These are phyloP conservation scores for Merluccius polli DNA, from an alignment of 2,797 vertebrate species.

Conservation along the genomic window DNA sequence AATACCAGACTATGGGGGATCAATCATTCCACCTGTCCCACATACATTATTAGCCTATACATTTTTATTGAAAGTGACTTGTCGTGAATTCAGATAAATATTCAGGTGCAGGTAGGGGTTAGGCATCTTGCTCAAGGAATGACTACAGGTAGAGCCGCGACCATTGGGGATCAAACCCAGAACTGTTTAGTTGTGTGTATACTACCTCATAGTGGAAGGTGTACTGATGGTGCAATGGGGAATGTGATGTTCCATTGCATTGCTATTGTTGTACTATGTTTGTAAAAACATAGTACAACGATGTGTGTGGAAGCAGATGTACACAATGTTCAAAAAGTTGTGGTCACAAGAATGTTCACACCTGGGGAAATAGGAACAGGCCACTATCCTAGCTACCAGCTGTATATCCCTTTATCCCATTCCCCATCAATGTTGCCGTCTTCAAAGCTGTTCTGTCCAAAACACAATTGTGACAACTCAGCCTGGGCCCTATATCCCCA, in stretches of 20 bases:
- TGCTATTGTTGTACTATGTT: background rate
- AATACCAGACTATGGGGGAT: conserved; percentile 33
- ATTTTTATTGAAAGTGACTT: background rate
- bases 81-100: background rate
- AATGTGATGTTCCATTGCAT: background rate
- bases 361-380: no score
- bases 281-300: no score
- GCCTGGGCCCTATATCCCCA: conserved; percentile 62
- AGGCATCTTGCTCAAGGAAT: background rate
- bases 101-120: background rate
- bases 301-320: no score
- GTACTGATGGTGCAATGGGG: background rate
- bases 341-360: no score
- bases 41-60: no score
- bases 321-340: no score
- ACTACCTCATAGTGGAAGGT: background rate
- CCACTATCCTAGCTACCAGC: conserved; percentile 23
- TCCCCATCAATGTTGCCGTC: conserved; percentile 32
- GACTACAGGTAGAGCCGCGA: background rate
- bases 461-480: conserved; percentile 69
- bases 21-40: conserved; percentile 2
- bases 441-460: conserved; percentile 44
- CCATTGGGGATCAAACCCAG: background rate
- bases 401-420: conserved; percentile 20
- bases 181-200: no score